Conservation (phyloP, 2,888 invertebrate genomes). For the Lumbricus terrestris region DNA sequence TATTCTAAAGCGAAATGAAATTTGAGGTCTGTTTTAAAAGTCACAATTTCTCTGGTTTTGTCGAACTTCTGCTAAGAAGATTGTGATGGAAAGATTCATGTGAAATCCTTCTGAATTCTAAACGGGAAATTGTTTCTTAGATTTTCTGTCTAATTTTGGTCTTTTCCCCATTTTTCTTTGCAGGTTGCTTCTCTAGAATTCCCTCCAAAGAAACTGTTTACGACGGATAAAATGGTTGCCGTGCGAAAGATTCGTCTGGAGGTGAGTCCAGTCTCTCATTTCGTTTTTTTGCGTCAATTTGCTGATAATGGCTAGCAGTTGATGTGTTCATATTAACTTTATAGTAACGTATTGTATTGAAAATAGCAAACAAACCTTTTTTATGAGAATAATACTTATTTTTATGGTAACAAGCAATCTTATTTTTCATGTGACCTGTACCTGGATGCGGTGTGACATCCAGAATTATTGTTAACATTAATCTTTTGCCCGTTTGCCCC, state of each 20-base stretch:
- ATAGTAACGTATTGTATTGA: not conserved
- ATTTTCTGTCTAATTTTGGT: not conserved
- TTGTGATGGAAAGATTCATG: not conserved
- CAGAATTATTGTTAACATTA: no score
- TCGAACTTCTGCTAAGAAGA: no score
- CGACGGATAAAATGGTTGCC: conserved; percentile 49
- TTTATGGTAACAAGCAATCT: no score
- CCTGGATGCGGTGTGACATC: no score
- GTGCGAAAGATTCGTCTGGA: conserved; percentile 50
- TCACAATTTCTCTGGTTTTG: not conserved
- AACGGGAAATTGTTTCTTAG: not conserved
- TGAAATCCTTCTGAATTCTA: no score
- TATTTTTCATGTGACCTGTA: no score
- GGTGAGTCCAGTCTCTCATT: conserved; percentile 37
- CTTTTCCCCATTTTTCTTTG: not conserved
- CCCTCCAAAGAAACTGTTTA: conserved; percentile 52
- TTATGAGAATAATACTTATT: no score
- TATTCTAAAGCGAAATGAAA: not conserved
- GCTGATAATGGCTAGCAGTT: not conserved
- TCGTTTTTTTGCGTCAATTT: not conserved
- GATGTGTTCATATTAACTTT: not conserved
- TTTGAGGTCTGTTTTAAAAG: not conserved
- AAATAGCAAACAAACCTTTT: no score
- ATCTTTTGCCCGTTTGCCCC: no score
- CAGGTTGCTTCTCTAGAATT: conserved; percentile 38